phyloP scores from a whole-genome alignment of 2,888 invertebrate species.

The Nephrotoma guestfalica region DNA sequence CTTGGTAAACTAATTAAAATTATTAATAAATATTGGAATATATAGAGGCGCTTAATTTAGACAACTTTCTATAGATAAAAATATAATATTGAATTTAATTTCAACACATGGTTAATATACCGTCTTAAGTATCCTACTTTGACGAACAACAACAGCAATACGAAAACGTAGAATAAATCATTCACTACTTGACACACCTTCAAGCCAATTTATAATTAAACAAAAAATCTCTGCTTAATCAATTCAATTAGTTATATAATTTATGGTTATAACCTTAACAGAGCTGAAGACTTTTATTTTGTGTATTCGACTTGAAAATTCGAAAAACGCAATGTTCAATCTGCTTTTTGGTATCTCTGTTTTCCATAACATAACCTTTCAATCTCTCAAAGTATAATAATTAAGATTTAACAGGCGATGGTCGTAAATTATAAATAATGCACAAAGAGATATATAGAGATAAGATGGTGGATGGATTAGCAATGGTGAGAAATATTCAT shows the following conservation, averaged over 20 bases:
- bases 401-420: not conserved
- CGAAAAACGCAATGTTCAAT: not conserved
- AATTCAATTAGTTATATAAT: not conserved
- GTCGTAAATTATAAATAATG: not conserved
- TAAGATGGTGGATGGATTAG: not conserved
- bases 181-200: not conserved
- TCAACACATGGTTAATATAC: not conserved
- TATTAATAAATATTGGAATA: not conserved
- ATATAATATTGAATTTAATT: not conserved
- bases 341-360: not conserved
- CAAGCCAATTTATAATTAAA: not conserved
- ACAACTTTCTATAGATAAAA: not conserved
- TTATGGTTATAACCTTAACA: not conserved
- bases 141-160: not conserved
- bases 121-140: not conserved
- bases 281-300: not conserved
- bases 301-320: not conserved
- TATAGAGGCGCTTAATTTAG: not conserved
- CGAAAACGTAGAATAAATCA: not conserved
- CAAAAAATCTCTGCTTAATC: not conserved
- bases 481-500: not conserved
- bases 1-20: not conserved
- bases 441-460: not conserved
- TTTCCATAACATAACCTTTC: not conserved
- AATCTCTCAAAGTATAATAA: not conserved